Conservation (phyloP, 2,113 vertebrate species). For the Psephotus haematonotus region DNA sequence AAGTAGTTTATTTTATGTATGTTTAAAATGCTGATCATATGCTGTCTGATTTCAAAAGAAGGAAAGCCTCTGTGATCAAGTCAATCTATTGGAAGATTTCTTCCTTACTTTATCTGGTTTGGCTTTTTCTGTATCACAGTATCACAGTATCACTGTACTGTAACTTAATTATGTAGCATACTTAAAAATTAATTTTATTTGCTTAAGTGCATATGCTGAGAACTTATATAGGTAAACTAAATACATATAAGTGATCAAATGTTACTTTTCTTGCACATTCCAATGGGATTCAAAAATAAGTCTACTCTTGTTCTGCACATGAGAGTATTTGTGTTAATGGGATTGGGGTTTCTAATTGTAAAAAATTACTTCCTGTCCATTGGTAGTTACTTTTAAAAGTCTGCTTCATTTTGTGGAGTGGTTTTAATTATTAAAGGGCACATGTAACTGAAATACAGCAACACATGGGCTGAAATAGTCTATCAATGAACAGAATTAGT, state of each 20-base stretch:
- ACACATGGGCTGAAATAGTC: not conserved
- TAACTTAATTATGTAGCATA: not conserved
- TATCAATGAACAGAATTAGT: not conserved
- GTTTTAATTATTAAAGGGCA: not conserved
- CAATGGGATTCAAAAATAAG: not conserved
- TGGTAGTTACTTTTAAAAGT: not conserved
- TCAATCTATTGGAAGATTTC: not conserved
- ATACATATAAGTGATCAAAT: not conserved
- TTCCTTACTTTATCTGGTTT: not conserved
- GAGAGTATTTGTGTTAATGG: not conserved
- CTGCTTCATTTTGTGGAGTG: not conserved
- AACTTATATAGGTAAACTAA: not conserved
- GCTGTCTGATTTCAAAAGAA: constrained; percentile 17
- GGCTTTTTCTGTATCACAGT: not conserved
- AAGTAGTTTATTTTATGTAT: not conserved
- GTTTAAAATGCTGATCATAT: not conserved
- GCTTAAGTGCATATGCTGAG: not conserved
- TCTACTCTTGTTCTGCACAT: not conserved
- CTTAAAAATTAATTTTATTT: not conserved
- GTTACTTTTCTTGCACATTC: not conserved
- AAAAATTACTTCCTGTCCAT: not conserved
- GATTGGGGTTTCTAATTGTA: not conserved
- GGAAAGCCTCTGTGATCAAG: not conserved
- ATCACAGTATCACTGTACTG: no score
- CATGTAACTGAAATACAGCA: not conserved